Evolutionary conservation across 2,797 vertebrate species (phyloP), one percentile per base, ranked within the genome.

Genomic region (Rhinichthys osculus): DNA sequence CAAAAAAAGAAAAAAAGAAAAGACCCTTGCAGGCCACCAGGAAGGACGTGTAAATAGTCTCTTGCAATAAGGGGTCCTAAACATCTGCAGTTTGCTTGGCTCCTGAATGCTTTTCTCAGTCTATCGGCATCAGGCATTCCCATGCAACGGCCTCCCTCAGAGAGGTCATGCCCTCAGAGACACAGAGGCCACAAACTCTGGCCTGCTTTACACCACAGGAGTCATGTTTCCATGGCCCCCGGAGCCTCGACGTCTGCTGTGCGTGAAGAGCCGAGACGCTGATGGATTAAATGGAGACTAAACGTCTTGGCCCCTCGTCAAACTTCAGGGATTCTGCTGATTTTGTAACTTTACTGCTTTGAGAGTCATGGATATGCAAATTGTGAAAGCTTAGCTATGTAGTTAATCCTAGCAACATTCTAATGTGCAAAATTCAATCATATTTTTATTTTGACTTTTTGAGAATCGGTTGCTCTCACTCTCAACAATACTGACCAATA

Each of bases 151-250:
- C 78, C 72, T 52, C 42, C 47, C 17, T n/a, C 62, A 66, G 54
- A 77, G 80, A 81, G 59, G 73, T 89, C 27, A 80, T 52, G 77
- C 35, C 80, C 40, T 72, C 42, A 59, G 21, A 85, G 77, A 44
- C 71, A 14, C 71, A 38, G 70, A 78, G 73, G 44, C 13, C 80
- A 30, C 72, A 19, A 74, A 78, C 47, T 81, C 52, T 52, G 17
- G n/a, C 57, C 13, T 67, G 19, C 17, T 47, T 66, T 57, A 50
- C 17, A 78, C 11, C 13, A 23, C n/a, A 77, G 35, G 38, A 54
- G 57, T 73, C 44, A 13, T 52, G 23, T 81, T 72, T 79, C 52
- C 19, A 69, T 2, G 19, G 16, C 30, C 35, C 64, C n/a, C 33
- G n/a, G 77, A 66, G 81, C 16, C 35, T 5, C 44, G 30, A 3